Evolutionary conservation across 2,113 vertebrate genomes (phyloP).

Genomic region (Ctenodactylus gundi): DNA sequence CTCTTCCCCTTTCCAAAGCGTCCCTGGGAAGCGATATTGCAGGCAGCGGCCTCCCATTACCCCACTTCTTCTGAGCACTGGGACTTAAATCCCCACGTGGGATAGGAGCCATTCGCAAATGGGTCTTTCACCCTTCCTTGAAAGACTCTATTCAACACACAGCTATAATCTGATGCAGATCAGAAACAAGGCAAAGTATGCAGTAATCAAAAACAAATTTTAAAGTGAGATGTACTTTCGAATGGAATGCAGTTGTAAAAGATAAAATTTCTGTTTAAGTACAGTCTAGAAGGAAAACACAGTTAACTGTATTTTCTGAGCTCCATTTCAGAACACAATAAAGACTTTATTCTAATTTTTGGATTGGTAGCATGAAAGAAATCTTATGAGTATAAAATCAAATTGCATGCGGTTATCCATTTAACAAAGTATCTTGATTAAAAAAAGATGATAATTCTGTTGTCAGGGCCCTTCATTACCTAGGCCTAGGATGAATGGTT

Average conservation of each 20-base stretch:
- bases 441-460: not conserved
- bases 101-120: not conserved
- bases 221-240: not conserved
- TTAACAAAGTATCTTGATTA: not conserved
- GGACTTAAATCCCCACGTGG: not conserved
- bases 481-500: not conserved
- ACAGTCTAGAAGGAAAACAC: not conserved
- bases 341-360: not conserved
- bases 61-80: not conserved
- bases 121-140: constrained; percentile 19
- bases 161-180: not conserved
- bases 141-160: not conserved
- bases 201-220: not conserved
- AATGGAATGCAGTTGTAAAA: not conserved
- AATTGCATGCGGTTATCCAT: not conserved
- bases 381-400: not conserved
- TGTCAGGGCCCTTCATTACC: not conserved
- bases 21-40: constrained; percentile 19
- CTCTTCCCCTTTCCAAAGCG: not conserved
- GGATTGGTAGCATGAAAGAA: not conserved
- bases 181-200: not conserved
- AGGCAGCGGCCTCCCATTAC: constrained; percentile 4
- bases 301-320: not conserved
- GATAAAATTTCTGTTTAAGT: not conserved
- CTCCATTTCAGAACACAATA: not conserved